These are phyloP conservation scores for Ciconia boyciana DNA, from an alignment of 2,113 vertebrate genomes.

Conservation along the genomic window DNA sequence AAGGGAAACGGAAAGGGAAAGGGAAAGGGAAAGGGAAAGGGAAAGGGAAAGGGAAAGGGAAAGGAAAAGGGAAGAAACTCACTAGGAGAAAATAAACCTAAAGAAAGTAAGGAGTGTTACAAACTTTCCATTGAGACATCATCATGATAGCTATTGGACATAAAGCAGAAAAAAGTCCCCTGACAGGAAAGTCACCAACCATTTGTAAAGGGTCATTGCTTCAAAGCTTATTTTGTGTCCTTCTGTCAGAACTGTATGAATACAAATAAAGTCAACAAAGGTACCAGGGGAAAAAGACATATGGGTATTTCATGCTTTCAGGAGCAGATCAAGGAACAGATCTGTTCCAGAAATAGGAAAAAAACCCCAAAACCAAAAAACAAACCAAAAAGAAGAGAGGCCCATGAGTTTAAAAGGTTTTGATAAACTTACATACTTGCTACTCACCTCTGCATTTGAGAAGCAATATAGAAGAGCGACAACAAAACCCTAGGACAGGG, in stretches of 20 bases:
- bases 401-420: neutral
- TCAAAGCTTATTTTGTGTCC: neutral
- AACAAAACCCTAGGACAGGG: slow-evolving; percentile 61
- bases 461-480: slow-evolving; percentile 71
- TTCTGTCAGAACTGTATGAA: neutral
- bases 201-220: neutral
- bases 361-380: neutral
- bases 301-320: neutral
- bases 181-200: neutral
- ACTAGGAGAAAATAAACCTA: neutral
- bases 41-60: neutral
- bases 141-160: neutral
- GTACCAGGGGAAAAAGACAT: neutral
- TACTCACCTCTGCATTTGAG: slow-evolving; percentile 73
- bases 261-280: neutral
- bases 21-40: too few relatives aligned
- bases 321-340: neutral
- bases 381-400: neutral
- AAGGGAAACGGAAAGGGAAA: neutral
- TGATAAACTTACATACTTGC: neutral
- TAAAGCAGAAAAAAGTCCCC: neutral
- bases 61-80: neutral
- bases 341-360: neutral
- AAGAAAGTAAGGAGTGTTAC: neutral
- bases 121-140: neutral